Evolutionary conservation across 2,113 vertebrate genomes (phyloP), one percentile per base, ranked within the genome.

Genomic region (Lampris megalopsis): DNA sequence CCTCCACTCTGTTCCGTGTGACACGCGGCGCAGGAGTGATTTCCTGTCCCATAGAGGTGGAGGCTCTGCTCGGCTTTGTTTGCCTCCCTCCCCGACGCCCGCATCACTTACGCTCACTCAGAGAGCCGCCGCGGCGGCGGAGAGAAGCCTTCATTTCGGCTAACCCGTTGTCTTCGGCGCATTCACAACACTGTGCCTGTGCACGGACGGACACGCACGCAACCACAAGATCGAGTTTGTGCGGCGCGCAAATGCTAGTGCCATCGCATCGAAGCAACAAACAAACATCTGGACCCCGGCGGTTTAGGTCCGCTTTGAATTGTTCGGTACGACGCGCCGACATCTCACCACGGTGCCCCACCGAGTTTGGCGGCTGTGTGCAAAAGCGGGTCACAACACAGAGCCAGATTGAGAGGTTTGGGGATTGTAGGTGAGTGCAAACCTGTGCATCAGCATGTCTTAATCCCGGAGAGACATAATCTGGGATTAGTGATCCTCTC

Each of bases 381-480:
- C 11, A 42, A 9, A 5, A 2, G 37, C 50, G 24, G 24, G 35
- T 56, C 54, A 70, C 64, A 83, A 80, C 71, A 73, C 81, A 62
- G 66, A 68, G 73, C 73, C 88, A 89, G 78, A 91, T 88, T 87
- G 91, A 87, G 81, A 80, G 83, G 79, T 86, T 70, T 68, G 68
- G 62, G 79, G 83, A 84, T 84, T 92, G 90, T 80, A 93, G 92
- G 85, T 91, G 85, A 89, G 87, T 79, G 68, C 88, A 90, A 92
- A 93, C 85, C 87, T 88, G 81, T 86, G 90, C 94, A 93, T 94
- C 92, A 94, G 91, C 90, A 92, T 82, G 80, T 93, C 90, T 85
- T 92, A 93, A 92, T 92, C 91, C 85, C 83, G 77, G 75, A 80
- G 78, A 89, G 75, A 67, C 84, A 77, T 93, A 94, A 94, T 94